Evolutionary conservation across 2,888 invertebrate species (phyloP), one percentile per base, ranked within the genome.

Genomic region (Noctua fimbriata): DNA sequence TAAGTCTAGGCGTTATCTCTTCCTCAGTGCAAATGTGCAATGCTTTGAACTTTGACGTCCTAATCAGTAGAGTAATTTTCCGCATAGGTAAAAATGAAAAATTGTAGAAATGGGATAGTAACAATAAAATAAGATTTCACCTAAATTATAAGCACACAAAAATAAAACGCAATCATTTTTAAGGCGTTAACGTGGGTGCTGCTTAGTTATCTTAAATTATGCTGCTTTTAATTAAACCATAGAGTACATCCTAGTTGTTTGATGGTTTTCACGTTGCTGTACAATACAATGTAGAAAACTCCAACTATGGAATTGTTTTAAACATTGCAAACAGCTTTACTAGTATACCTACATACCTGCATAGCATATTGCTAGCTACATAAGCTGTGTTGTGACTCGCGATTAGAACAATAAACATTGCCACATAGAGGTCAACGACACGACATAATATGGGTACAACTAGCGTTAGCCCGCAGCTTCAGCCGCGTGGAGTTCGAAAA

Each of bases 11-110:
- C 47, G 18, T 76, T 81, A 72, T 85, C 81, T 28, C 18, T 65
- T 76, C 14, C 32, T 52, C 69, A 24, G 71, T 63, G 67, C 36
- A 36, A 36, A 36, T 36, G 36, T 36, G 36, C 72, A 81, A 47
- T 65, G 28, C 66, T 79, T 66, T 85, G 83, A 81, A 76, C 82
- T 81, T 76, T 81, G 81, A 76, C 71, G 24, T 36, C 36, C 28
- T 6, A 69, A 69, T 69, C 49, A 18, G 52, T 12, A 5, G 14
- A 24, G 32, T 49, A 16, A 55, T 80, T 69, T 69, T 69, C 49
- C 80, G 18, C 0, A 2, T 55, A 12, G 4, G 18, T 73, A 21
- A 21, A 6, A 55, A 24, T n/a, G 74, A 28, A 24, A 55, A 83
- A 60, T 44, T 58, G 1, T 41, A 18, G 32, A 41, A 41, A 10